Evolutionary conservation across 2,888 invertebrate genomes (phyloP), one percentile per base, ranked within the genome.

Genomic region (Ormyrus pomaceus): DNA sequence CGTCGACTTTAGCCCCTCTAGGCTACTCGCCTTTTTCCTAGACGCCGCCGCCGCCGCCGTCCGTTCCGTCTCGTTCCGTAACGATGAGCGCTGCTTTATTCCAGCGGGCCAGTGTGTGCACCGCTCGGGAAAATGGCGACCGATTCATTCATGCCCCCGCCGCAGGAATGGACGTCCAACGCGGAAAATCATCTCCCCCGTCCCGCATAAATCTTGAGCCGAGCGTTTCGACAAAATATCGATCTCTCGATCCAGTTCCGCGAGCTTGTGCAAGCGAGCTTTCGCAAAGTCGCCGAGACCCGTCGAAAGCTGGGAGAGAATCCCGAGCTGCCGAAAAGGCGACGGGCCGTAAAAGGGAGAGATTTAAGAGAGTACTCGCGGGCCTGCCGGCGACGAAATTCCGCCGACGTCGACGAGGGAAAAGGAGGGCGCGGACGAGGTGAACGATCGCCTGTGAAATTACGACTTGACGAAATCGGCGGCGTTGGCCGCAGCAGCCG

Each of bases 381-480:
- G 13, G 34, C 8, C 19, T 19, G 53, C 45, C 61, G 45, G 8
- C n/a, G 55, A 11, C 45, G 9, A 19, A 48, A 13, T 34, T 34
- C 34, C 34, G 34, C 34, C 66, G 71, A 58, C 46, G 50, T 2
- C 59, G 56, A 34, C 53, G 51, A 19, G 68, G 46, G n/a, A 58
- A 76, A 76, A 76, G 80, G 68, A 72, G 75, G 62, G 66, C 71
- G 68, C 48, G 61, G n/a, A 66, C 34, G 34, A 5, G 66, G 80
- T 75, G 80, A 80, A 75, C 75, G 77, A 72, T 72, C 77, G 77
- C 65, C 80, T 55, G 61, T 80, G 76, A 80, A 80, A 76, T 80
- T 76, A 80, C 75, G 76, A 76, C 71, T 80, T 80, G 80, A 80
- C 80, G 80, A 80, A 80, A 80, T 79, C 72, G 5, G 56, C 48